phyloP scores from a whole-genome alignment of 2,797 vertebrate species.

The Epinephelus malabaricus region DNA sequence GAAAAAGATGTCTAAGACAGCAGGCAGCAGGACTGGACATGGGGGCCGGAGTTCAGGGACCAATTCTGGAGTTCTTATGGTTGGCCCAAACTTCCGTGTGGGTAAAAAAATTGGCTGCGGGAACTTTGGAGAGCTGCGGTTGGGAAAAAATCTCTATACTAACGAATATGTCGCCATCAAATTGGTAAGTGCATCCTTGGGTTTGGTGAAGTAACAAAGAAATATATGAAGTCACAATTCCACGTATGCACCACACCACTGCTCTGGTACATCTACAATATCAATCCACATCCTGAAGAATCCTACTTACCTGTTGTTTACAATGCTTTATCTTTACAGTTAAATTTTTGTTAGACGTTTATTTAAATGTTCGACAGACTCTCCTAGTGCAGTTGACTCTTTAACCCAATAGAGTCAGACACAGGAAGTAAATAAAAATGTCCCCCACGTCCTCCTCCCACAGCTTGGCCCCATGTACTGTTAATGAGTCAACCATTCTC shows the following conservation, averaged over 20 bases:
- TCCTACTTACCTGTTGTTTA: not conserved
- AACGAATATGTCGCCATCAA: constrained; percentile 99
- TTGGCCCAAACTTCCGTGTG: constrained; percentile 98
- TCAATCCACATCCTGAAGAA: not conserved
- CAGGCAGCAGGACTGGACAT: constrained; percentile 91
- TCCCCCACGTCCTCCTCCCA: constrained; percentile 5
- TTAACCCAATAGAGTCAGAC: constrained; percentile 40
- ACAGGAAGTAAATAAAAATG: constrained; percentile 56
- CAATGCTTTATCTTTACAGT: not conserved
- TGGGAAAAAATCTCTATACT: constrained; percentile 99
- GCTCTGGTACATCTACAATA: not conserved
- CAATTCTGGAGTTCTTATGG: constrained; percentile 99
- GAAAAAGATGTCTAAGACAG: constrained; percentile 97
- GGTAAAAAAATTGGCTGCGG: constrained; percentile 99
- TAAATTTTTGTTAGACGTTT: not conserved
- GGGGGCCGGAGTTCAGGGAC: constrained; percentile 90
- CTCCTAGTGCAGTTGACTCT: constrained; percentile 11
- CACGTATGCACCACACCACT: not conserved
- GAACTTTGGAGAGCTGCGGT: constrained; percentile 97
- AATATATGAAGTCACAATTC: constrained; percentile 8
- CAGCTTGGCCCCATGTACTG: constrained; percentile 24
- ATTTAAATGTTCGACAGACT: constrained; percentile 9
- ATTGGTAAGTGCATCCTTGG: constrained; percentile 90
- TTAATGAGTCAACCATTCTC: constrained; percentile 59
- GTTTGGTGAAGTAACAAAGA: constrained; percentile 19